These are phyloP conservation scores for Mythimna albipuncta DNA, from an alignment of 2,888 invertebrate species.

Conservation along the genomic window DNA sequence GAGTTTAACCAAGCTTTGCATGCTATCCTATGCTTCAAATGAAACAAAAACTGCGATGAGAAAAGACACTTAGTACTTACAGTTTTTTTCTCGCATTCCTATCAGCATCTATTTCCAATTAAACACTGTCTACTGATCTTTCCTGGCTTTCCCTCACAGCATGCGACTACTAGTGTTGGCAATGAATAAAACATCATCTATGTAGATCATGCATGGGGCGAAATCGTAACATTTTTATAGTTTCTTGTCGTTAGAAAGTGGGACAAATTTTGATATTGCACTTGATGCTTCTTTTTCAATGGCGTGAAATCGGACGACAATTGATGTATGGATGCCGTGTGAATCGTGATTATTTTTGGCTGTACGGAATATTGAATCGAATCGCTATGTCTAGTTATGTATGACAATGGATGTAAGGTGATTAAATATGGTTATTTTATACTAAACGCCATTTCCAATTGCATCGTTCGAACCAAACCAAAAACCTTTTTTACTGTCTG, in stretches of 20 bases:
- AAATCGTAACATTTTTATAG: slow-evolving; percentile 48
- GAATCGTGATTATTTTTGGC: slow-evolving; percentile 45
- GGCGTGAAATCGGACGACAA: slow-evolving; percentile 48
- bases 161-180: slow-evolving; percentile 38
- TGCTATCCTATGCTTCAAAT: no score
- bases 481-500: no score
- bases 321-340: slow-evolving; percentile 52
- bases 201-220: slow-evolving; percentile 55
- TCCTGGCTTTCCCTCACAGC: slow-evolving; percentile 45
- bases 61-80: no score
- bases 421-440: slow-evolving; percentile 23
- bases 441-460: neutral
- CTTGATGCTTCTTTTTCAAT: slow-evolving; percentile 36
- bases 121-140: slow-evolving; percentile 45
- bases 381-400: slow-evolving; percentile 6
- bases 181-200: slow-evolving; percentile 62
- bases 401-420: neutral
- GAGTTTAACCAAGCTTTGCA: no score
- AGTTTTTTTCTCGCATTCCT: slow-evolving; percentile 57
- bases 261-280: slow-evolving; percentile 47
- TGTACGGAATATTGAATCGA: slow-evolving; percentile 35
- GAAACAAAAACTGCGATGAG: slow-evolving; percentile 1
- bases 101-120: slow-evolving; percentile 46
- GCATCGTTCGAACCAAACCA: neutral
- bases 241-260: slow-evolving; percentile 48